Conservation (phyloP, 2,888 invertebrate species). For the Cataglyphis albicans region DNA sequence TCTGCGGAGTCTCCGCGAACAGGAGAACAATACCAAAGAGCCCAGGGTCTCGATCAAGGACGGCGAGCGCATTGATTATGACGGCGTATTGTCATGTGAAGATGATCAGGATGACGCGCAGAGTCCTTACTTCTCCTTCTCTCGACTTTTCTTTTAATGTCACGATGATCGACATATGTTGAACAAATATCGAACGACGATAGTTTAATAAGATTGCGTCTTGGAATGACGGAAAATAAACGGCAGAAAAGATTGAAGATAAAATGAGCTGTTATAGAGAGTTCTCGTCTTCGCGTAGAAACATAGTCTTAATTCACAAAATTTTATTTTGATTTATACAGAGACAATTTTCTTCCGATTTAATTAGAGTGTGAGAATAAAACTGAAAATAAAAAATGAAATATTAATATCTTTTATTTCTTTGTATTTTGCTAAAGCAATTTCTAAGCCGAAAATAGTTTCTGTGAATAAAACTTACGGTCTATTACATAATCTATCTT, state of each 20-base stretch:
- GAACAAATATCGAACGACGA: background rate
- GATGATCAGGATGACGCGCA: constrained; percentile 50
- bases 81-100: constrained; percentile 45
- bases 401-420: background rate
- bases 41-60: constrained; percentile 81
- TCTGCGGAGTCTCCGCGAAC: constrained; percentile 71
- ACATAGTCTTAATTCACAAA: background rate
- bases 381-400: background rate
- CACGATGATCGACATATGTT: background rate
- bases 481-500: constrained; percentile 18
- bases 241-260: background rate
- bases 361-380: background rate
- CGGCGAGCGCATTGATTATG: constrained; percentile 63
- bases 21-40: constrained; percentile 83
- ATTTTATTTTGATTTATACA: background rate
- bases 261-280: background rate
- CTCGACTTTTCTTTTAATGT: constrained; percentile 22
- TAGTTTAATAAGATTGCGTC: background rate
- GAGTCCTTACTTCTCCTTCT: constrained; percentile 32
- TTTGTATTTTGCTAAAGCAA: background rate
- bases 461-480: constrained; percentile 30
- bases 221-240: background rate
- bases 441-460: constrained; percentile 15
- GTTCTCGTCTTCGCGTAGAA: background rate
- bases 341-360: background rate